Percentiles rank a stretch among this genome's conserved stretches.
Conservation (phyloP, 2,797 vertebrate species). For the Gymnocypris eckloni region DNA sequence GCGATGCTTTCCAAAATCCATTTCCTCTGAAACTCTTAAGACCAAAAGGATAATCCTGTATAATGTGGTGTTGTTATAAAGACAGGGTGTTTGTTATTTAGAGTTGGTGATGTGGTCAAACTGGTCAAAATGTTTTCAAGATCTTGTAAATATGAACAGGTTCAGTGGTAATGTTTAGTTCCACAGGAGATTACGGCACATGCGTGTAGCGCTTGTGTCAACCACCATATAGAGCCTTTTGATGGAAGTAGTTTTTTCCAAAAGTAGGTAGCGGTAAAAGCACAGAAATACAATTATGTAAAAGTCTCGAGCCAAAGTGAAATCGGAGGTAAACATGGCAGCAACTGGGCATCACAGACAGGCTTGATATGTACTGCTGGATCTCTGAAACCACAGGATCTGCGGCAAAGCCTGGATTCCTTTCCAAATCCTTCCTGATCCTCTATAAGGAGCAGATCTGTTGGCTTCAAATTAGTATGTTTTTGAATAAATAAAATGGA, state of each 20-base stretch:
- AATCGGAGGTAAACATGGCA: slow-evolving; percentile 27
- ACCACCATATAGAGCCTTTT: slow-evolving; percentile 30
- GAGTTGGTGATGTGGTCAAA: slow-evolving; percentile 30
- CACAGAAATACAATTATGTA: slow-evolving; percentile 6
- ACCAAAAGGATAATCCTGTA: slow-evolving; percentile 40
- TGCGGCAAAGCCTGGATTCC: slow-evolving; percentile 64
- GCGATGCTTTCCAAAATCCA: slow-evolving; percentile 23
- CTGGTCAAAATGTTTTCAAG: slow-evolving; percentile 43
- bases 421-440: slow-evolving; percentile 59
- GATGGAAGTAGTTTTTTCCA: not conserved
- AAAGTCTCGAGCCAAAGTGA: slow-evolving; percentile 15
- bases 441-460: slow-evolving; percentile 23
- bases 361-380: slow-evolving; percentile 53
- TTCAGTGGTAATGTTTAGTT: slow-evolving; percentile 51
- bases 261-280: not conserved
- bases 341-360: slow-evolving; percentile 16
- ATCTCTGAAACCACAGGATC: slow-evolving; percentile 63
- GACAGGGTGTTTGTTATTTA: slow-evolving; percentile 46
- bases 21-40: slow-evolving; percentile 23
- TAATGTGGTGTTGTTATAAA: slow-evolving; percentile 38
- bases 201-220: not conserved
- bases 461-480: slow-evolving; percentile 18
- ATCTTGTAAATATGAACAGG: slow-evolving; percentile 55
- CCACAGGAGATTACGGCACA: slow-evolving; percentile 12
- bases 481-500: slow-evolving; percentile 55